A percentile compares a stretch with the other conserved stretches of the same genome.
Conservation (phyloP, 2,888 invertebrate genomes). For the Morpho achilles region DNA sequence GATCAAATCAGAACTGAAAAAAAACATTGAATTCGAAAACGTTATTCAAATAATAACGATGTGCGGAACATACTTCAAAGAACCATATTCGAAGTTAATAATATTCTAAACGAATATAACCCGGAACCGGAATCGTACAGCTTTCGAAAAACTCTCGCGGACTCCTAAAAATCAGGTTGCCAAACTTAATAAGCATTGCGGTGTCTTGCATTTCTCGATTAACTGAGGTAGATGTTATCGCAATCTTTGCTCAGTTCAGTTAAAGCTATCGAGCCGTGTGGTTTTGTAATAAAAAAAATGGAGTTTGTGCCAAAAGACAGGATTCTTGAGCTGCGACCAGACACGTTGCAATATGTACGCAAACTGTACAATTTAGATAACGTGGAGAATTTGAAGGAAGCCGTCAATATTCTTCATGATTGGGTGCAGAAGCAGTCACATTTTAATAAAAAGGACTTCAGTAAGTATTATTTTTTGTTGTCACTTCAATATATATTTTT, state of each 20-base stretch:
- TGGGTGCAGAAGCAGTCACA: conserved; percentile 46
- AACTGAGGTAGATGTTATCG: neutral
- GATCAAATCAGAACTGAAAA: too few species aligned
- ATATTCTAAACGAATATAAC: neutral
- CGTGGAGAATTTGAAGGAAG: conserved; percentile 34
- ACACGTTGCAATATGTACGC: conserved; percentile 33
- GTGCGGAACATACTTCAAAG: too few species aligned
- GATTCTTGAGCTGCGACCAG: conserved; percentile 30
- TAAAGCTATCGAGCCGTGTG: conserved; percentile 5
- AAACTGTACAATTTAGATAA: conserved; percentile 37
- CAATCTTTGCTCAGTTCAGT: conserved; percentile 11
- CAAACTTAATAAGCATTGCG: conserved; percentile 8
- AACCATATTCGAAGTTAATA: too few species aligned
- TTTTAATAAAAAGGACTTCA: conserved; percentile 40
- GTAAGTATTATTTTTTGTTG: conserved; percentile 33
- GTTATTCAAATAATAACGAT: too few species aligned
- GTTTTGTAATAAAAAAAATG: conserved; percentile 16
- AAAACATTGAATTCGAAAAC: too few species aligned
- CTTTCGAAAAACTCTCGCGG: neutral
- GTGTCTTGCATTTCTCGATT: conserved; percentile 4
- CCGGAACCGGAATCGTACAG: neutral
- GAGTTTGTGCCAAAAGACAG: conserved; percentile 15
- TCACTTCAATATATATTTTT: neutral
- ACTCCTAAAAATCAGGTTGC: conserved; percentile 5
- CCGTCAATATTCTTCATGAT: conserved; percentile 39